A percentile compares a stretch with the other conserved stretches of the same genome.
These are phyloP conservation scores for Eudorcas thomsonii DNA, from an alignment of 2,113 vertebrate genomes.

Conservation along the genomic window DNA sequence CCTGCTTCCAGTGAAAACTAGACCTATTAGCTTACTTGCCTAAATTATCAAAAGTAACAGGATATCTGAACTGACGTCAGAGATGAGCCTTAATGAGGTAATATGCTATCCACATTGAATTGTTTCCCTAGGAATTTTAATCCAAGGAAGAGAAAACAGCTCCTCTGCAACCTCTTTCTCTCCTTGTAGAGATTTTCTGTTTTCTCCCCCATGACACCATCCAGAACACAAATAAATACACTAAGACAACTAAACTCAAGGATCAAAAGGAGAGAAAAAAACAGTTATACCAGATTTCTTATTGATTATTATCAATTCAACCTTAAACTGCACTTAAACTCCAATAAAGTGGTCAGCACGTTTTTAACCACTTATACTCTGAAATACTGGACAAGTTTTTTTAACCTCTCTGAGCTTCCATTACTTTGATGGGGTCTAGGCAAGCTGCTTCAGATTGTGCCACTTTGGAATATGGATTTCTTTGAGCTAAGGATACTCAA, in stretches of 20 bases:
- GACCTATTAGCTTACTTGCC: not conserved
- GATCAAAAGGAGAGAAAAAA: not conserved
- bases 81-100: not conserved
- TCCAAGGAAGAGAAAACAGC: not conserved
- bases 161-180: not conserved
- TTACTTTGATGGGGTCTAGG: not conserved
- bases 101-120: not conserved
- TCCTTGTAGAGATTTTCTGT: not conserved
- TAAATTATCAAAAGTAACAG: not conserved
- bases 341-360: not conserved
- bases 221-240: not conserved
- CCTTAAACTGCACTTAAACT: not conserved
- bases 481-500: not conserved
- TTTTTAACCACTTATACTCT: not conserved
- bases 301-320: not conserved
- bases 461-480: not conserved
- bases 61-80: not conserved
- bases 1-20: not conserved
- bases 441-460: not conserved
- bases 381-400: not conserved
- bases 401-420: not conserved
- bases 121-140: not conserved
- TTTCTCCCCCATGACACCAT: not conserved
- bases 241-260: not conserved
- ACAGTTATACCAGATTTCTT: not conserved